Conservation (phyloP, 2,113 vertebrate genomes). For the Phylloscopus whistleri region DNA sequence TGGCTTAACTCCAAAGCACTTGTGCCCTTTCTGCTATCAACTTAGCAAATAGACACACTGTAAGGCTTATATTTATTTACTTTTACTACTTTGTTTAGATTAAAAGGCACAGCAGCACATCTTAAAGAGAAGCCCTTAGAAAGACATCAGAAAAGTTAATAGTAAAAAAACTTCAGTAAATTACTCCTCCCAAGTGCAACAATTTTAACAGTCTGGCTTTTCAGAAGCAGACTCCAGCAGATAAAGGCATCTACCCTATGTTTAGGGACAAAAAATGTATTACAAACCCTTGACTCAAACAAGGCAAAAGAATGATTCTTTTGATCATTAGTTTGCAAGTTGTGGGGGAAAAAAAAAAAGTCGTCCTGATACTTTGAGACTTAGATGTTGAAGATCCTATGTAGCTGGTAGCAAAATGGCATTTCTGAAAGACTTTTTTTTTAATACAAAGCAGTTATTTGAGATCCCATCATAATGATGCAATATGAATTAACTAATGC, state of each 20-base stretch:
- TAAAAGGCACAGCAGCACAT: not conserved
- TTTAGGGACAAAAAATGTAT: not conserved
- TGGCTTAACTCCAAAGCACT: not conserved
- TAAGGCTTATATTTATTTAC: not conserved
- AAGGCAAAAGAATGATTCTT: not conserved
- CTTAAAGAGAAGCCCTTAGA: not conserved
- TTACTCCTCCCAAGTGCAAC: not conserved
- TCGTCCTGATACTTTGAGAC: not conserved
- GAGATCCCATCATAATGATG: not conserved
- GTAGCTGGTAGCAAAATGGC: not conserved
- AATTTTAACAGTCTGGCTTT: not conserved
- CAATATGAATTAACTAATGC: not conserved
- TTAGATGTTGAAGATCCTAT: not conserved
- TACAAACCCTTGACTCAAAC: not conserved
- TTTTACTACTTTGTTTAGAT: not conserved
- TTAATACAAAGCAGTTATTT: not conserved
- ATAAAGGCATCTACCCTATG: not conserved
- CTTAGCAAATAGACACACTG: not conserved
- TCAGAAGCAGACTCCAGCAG: not conserved
- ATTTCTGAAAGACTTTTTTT: not conserved
- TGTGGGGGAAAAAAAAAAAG: not conserved
- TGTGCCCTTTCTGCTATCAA: not conserved
- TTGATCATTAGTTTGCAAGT: not conserved
- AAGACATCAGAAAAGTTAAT: not conserved
- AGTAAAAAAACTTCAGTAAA: not conserved